These are phyloP conservation scores for Salticus scenicus DNA, from an alignment of 2,888 invertebrate species.

Conservation along the genomic window DNA sequence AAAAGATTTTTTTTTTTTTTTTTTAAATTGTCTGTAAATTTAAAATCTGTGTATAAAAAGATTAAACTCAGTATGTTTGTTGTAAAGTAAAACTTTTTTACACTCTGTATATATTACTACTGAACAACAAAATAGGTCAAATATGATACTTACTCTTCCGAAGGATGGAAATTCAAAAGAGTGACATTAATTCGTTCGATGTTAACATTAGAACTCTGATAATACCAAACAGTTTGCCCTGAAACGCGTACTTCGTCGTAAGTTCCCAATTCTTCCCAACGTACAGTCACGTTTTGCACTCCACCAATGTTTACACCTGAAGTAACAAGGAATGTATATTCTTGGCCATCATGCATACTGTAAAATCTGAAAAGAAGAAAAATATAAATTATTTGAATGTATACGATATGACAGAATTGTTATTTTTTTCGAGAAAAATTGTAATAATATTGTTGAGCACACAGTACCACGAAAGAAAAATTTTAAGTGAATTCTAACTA, in stretches of 20 bases:
- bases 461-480: too few relatives aligned
- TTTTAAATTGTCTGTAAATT: too few relatives aligned
- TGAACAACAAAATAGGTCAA: too few relatives aligned
- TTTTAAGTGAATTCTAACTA: too few relatives aligned
- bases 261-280: conserved; percentile 50
- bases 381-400: not conserved
- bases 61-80: too few relatives aligned
- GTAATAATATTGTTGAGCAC: too few relatives aligned
- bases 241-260: conserved; percentile 39
- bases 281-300: conserved; percentile 35
- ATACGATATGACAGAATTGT: too few relatives aligned
- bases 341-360: conserved; percentile 47
- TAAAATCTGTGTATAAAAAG: too few relatives aligned
- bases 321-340: conserved; percentile 56
- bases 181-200: conserved; percentile 48
- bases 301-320: conserved; percentile 45
- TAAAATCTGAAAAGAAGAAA: conserved; percentile 36
- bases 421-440: too few relatives aligned
- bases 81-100: too few relatives aligned
- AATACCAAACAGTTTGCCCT: conserved; percentile 48
- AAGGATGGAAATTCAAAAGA: conserved; percentile 49
- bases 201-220: conserved; percentile 40
- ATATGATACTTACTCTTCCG: conserved; percentile 42
- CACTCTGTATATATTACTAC: too few relatives aligned
- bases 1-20: too few relatives aligned